Percentiles rank a stretch among this genome's conserved stretches.
Evolutionary conservation across 2,113 vertebrate species (phyloP).

Genomic region (Percina caprodes): DNA sequence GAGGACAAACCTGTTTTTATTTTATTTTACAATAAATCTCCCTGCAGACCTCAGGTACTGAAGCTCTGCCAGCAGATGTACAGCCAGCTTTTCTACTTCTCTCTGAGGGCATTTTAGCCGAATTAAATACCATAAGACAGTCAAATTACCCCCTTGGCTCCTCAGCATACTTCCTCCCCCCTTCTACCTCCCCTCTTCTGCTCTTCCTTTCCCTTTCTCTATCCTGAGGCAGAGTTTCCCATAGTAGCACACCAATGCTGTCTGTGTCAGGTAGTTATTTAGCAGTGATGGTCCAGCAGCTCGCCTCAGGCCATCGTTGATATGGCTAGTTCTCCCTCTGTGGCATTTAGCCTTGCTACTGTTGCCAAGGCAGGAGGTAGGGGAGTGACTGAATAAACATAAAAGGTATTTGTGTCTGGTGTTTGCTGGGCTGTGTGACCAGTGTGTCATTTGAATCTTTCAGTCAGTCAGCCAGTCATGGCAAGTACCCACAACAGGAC

Average conservation of each 20-base stretch:
- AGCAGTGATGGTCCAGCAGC: slow-evolving; percentile 31
- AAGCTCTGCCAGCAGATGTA: slow-evolving; percentile 57
- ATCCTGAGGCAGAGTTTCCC: slow-evolving; percentile 38
- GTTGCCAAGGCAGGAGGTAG: neutral
- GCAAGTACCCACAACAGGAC: too few relatives aligned
- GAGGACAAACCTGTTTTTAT: slow-evolving; percentile 56
- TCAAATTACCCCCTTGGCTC: slow-evolving; percentile 56
- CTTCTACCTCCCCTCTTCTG: slow-evolving; percentile 11
- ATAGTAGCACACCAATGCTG: slow-evolving; percentile 5
- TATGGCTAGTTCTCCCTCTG: slow-evolving; percentile 26
- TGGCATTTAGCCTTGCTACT: slow-evolving; percentile 31
- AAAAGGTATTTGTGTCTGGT: neutral
- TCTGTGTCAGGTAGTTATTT: slow-evolving; percentile 49
- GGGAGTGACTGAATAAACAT: slow-evolving; percentile 5
- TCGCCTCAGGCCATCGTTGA: slow-evolving; percentile 29
- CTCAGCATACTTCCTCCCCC: slow-evolving; percentile 39
- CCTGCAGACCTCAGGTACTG: slow-evolving; percentile 51
- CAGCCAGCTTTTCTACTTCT: slow-evolving; percentile 55
- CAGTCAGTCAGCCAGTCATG: neutral
- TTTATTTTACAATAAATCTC: slow-evolving; percentile 38
- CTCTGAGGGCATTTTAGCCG: slow-evolving; percentile 63
- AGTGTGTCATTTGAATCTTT: neutral
- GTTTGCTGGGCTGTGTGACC: neutral
- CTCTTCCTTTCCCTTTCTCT: slow-evolving; percentile 21
- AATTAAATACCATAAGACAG: slow-evolving; percentile 65